Conservation (phyloP, 1,140 invertebrate species). For the Drosophila sechellia region DNA sequence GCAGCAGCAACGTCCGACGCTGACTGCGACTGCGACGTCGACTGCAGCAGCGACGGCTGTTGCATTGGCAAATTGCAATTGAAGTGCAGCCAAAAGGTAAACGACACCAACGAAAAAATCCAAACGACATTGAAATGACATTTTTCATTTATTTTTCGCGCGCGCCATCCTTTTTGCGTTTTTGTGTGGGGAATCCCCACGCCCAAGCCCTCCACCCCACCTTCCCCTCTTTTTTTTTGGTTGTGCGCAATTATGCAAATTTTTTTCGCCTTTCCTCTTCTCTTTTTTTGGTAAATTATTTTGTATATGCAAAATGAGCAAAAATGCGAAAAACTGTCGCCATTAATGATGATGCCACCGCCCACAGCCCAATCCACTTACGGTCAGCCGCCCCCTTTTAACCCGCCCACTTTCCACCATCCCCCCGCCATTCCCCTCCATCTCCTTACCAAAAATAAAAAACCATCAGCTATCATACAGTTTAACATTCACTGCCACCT, state of each 20-base stretch:
- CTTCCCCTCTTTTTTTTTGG: background rate
- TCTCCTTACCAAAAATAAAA: slow-evolving; percentile 3
- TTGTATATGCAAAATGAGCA: slow-evolving; percentile 46
- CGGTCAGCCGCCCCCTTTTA: slow-evolving; percentile 50
- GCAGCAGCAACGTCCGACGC: slow-evolving; percentile 11
- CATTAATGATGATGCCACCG: slow-evolving; percentile 59
- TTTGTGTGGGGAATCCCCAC: slow-evolving; percentile 3
- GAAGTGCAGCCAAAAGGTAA: slow-evolving; percentile 82
- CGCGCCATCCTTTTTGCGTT: slow-evolving; percentile 17
- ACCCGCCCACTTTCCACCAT: background rate
- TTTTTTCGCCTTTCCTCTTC: slow-evolving; percentile 22
- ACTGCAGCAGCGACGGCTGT: slow-evolving; percentile 41
- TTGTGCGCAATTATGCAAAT: slow-evolving; percentile 64
- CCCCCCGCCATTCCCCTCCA: background rate
- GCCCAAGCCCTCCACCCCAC: background rate
- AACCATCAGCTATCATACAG: slow-evolving; percentile 53
- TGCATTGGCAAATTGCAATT: slow-evolving; percentile 78
- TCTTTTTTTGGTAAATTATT: slow-evolving; percentile 52
- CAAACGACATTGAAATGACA: slow-evolving; percentile 82
- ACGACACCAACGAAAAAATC: slow-evolving; percentile 78
- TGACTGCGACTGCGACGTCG: background rate
- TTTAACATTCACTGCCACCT: slow-evolving; percentile 64
- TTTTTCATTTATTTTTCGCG: slow-evolving; percentile 75
- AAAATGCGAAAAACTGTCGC: slow-evolving; percentile 60
- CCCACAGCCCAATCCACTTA: slow-evolving; percentile 46